Base-by-base conservation (phyloP, 2,888 invertebrate genomes). In the Cataglyphis altisquamis region DNA sequence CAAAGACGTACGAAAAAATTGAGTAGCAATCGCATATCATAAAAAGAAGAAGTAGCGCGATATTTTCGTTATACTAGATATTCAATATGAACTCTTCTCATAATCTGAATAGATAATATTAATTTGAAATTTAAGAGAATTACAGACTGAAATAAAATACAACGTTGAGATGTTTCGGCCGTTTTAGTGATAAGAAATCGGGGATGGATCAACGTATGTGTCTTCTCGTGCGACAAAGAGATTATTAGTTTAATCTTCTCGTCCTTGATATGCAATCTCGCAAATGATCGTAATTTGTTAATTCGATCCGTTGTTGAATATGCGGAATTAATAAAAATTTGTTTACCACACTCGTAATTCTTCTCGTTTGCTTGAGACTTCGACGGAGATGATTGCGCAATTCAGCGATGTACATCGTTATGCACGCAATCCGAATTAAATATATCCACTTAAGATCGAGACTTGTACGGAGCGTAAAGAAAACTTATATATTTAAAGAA, bases 281-380 rank as follows among this genome's bases (percentile, higher is more conserved):
- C 18, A 62, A 60, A 73, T 36, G 62, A 10, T 32, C 6, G 63
- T 36, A 36, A 75, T 63, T 63, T 57, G 10, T 55, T 63, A 25
- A 57, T 77, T 66, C 36, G 18, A 57, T 25, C 10, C 45, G 25
- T 36, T n/a, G 48, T 9, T 72, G 72, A 81, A 81, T 72, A 45
- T 52, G 48, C 10, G 12, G 25, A 52, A 36, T 45, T 72, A 73
- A 81, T 72, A 72, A 70, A 62, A 81, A 72, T 62, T 52, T 81
- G 52, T 64, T 81, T 81, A 39, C 25, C 0, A 57, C 21, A 52
- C 18, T 8, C n/a, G 10, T 12, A 39, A 39, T 1, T 6, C 1
- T 36, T 36, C 48, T 63, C n/a, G 18, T 81, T 73, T 72, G 29
- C 39, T 55, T 12, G 29, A 60, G 21, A 5, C 60, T 67, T 15